These are phyloP conservation scores for Coremacera marginata DNA, from an alignment of 2,888 invertebrate species.

Conservation along the genomic window DNA sequence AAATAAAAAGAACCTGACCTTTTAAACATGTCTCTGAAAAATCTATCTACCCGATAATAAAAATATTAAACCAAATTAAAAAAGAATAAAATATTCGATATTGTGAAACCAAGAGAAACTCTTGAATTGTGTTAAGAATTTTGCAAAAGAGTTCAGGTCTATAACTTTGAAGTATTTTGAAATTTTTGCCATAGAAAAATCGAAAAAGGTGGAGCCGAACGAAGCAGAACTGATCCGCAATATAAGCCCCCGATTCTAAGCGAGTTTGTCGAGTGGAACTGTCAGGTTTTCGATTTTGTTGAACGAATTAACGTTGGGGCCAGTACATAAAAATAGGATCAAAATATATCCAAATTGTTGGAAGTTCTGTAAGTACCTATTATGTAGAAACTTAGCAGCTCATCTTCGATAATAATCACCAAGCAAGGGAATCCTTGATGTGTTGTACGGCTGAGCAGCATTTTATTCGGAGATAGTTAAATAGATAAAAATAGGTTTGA, in stretches of 20 bases:
- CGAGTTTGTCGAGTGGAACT: background rate
- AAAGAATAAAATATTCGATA: background rate
- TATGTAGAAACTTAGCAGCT: background rate
- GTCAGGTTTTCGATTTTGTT: background rate
- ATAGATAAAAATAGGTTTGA: background rate
- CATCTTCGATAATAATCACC: too few relatives aligned
- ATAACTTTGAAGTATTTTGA: background rate
- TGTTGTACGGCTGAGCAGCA: background rate
- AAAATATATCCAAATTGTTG: background rate
- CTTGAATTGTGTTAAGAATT: background rate
- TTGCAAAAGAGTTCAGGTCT: too few relatives aligned
- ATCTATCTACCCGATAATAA: slow-evolving; percentile 19
- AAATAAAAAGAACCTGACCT: slow-evolving; percentile 20
- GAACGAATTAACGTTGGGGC: background rate
- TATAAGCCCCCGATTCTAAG: background rate
- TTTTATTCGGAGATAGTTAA: background rate
- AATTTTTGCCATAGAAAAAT: background rate
- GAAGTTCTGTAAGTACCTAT: slow-evolving; percentile 10
- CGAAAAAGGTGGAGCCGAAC: slow-evolving; percentile 2
- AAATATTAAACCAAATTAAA: background rate
- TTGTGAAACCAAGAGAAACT: background rate
- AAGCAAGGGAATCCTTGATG: too few relatives aligned
- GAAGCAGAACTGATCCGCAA: background rate
- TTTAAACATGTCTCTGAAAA: slow-evolving; percentile 4
- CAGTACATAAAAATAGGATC: background rate